Evolutionary conservation across 2,113 vertebrate species (phyloP).

Genomic region (Oreochromis tanganicae): DNA sequence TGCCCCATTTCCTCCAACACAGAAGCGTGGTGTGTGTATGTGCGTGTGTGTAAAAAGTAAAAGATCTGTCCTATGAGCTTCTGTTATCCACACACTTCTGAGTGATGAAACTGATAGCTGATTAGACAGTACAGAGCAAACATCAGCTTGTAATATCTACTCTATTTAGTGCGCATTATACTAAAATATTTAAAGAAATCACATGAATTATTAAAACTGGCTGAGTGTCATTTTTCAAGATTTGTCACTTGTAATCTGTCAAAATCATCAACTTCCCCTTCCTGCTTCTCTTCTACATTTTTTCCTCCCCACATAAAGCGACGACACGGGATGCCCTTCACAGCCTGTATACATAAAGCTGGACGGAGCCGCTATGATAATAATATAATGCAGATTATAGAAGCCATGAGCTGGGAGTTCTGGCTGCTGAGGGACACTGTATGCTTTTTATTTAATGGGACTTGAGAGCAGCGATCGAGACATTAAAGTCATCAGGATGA

Average conservation of each 20-base stretch:
- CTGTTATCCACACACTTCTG: slow-evolving; percentile 41
- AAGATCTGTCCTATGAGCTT: slow-evolving; percentile 64
- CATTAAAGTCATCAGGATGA: background rate
- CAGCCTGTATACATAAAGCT: background rate
- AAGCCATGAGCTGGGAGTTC: background rate
- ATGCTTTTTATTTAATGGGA: background rate
- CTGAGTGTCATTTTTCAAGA: background rate
- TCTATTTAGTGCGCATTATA: background rate
- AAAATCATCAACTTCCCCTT: background rate
- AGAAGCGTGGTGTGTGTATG: slow-evolving; percentile 48
- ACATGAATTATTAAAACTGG: background rate
- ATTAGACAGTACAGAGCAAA: slow-evolving; percentile 1
- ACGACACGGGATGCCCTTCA: background rate
- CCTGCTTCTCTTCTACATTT: background rate
- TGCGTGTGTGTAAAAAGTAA: background rate
- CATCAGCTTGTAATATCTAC: background rate
- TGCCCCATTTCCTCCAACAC: slow-evolving; percentile 77
- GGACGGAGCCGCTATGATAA: background rate
- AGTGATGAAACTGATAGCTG: slow-evolving; percentile 24
- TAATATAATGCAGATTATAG: background rate
- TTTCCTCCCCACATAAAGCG: background rate
- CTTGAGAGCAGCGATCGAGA: background rate
- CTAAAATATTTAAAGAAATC: slow-evolving; percentile 5
- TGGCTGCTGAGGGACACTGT: background rate
- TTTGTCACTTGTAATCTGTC: slow-evolving; percentile 1